phyloP scores from a whole-genome alignment of 2,888 invertebrate species.

The Drosophila kanekoi region DNA sequence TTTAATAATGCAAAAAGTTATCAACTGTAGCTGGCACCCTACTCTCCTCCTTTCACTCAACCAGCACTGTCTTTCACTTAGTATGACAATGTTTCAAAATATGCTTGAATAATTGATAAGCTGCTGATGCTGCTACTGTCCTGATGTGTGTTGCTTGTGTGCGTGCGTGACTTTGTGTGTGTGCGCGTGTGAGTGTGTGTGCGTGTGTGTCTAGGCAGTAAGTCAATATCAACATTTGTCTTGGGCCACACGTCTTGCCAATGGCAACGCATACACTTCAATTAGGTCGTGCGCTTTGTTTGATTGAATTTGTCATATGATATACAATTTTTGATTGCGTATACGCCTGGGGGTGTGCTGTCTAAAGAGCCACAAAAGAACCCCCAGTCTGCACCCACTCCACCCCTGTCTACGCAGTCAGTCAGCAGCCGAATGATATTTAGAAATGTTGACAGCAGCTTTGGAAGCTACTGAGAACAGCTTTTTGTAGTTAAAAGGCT shows the following conservation, averaged over 20 bases:
- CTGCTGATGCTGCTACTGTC: constrained; percentile 45
- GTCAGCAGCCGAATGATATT: constrained; percentile 48
- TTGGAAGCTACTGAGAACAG: constrained; percentile 24
- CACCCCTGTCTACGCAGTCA: constrained; percentile 23
- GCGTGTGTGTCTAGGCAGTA: constrained; percentile 45
- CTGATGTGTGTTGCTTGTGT: constrained; percentile 13
- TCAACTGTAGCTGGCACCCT: background rate
- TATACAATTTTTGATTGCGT: constrained; percentile 76
- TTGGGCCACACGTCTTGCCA: constrained; percentile 39
- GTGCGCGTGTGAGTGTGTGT: constrained; percentile 15
- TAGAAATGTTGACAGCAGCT: constrained; percentile 40
- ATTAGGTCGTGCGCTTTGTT: constrained; percentile 73
- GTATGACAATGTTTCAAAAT: constrained; percentile 68
- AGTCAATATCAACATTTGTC: constrained; percentile 58
- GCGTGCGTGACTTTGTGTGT: constrained; percentile 22
- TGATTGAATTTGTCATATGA: constrained; percentile 79
- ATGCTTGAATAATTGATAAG: constrained; percentile 76
- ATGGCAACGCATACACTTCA: constrained; percentile 66
- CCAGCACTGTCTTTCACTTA: constrained; percentile 14
- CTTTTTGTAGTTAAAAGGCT: constrained; percentile 36
- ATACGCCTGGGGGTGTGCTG: constrained; percentile 51
- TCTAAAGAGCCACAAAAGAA: background rate
- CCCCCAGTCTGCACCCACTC: background rate
- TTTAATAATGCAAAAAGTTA: constrained; percentile 8
- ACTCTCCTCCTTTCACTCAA: background rate